These are phyloP conservation scores for Sisor rabdophorus DNA, from an alignment of 2,113 vertebrate species.

Conservation along the genomic window DNA sequence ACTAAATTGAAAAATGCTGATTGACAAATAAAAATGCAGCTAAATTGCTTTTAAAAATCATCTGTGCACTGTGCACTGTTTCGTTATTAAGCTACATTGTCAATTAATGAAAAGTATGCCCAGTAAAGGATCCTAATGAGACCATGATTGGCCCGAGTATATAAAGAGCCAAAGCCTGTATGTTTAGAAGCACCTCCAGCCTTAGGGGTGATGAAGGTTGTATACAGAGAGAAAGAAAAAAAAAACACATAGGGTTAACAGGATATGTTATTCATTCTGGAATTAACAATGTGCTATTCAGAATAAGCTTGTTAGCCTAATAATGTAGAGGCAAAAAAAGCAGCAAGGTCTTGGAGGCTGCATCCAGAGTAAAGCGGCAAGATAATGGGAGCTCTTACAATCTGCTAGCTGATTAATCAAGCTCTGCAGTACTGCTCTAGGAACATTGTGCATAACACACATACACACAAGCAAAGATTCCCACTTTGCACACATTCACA, in stretches of 20 bases:
- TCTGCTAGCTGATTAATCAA: constrained; percentile 54
- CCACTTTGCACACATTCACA: constrained; percentile 20
- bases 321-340: constrained; percentile 50
- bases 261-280: constrained; percentile 42
- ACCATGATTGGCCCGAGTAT: neutral
- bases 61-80: neutral
- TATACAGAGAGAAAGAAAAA: neutral
- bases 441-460: constrained; percentile 28
- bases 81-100: neutral
- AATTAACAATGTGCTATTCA: constrained; percentile 53
- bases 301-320: constrained; percentile 55
- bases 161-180: neutral
- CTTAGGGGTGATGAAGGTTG: neutral
- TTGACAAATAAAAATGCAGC: neutral
- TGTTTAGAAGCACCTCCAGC: constrained; percentile 18
- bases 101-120: neutral
- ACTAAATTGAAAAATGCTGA: neutral
- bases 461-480: constrained; percentile 11
- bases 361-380: constrained; percentile 37
- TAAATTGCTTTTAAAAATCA: neutral
- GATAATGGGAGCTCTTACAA: constrained; percentile 55
- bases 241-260: constrained; percentile 16
- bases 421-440: constrained; percentile 38
- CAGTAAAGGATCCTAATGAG: neutral
- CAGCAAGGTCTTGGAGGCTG: constrained; percentile 43